A percentile compares a stretch with the other conserved stretches of the same genome.
phyloP scores from a whole-genome alignment of 2,888 invertebrate species.

The Zootermopsis nevadensis region DNA sequence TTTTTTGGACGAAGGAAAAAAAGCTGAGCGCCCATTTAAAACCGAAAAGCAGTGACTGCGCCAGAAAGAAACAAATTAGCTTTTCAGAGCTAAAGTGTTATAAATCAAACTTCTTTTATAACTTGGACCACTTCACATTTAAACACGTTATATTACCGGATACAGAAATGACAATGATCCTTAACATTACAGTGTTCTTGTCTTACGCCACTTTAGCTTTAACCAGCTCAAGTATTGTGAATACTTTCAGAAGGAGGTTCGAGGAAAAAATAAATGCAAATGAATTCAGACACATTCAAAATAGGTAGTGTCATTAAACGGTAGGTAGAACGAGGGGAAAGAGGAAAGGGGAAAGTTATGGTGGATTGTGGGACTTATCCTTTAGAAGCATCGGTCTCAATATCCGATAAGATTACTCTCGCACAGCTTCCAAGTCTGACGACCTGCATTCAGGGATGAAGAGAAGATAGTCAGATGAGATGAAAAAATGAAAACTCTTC shows the following conservation, averaged over 20 bases:
- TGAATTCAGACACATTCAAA: slow-evolving; percentile 17
- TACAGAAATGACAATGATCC: too few relatives aligned
- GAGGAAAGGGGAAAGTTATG: not conserved
- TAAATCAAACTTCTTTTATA: too few relatives aligned
- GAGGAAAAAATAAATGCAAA: slow-evolving; percentile 17
- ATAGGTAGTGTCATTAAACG: slow-evolving; percentile 8
- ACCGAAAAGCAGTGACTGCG: too few relatives aligned
- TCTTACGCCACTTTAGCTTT: too few relatives aligned
- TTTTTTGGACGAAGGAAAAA: too few relatives aligned
- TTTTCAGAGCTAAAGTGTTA: too few relatives aligned
- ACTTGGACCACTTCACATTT: too few relatives aligned
- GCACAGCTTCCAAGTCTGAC: not conserved
- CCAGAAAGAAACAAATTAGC: too few relatives aligned
- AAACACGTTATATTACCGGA: too few relatives aligned
- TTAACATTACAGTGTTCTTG: too few relatives aligned
- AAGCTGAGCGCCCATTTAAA: too few relatives aligned
- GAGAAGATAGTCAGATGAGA: not conserved
- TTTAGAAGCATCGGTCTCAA: not conserved
- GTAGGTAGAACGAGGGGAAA: not conserved
- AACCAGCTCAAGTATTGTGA: not conserved
- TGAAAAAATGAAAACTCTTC: slow-evolving; percentile 2
- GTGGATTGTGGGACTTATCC: slow-evolving; percentile 10
- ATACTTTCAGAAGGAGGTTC: not conserved
- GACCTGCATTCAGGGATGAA: not conserved
- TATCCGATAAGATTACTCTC: slow-evolving; percentile 23